Percentiles rank a stretch among this genome's conserved stretches.
Conservation (phyloP, 2,797 vertebrate genomes). For the Acrossocheilus wenchowensis region DNA sequence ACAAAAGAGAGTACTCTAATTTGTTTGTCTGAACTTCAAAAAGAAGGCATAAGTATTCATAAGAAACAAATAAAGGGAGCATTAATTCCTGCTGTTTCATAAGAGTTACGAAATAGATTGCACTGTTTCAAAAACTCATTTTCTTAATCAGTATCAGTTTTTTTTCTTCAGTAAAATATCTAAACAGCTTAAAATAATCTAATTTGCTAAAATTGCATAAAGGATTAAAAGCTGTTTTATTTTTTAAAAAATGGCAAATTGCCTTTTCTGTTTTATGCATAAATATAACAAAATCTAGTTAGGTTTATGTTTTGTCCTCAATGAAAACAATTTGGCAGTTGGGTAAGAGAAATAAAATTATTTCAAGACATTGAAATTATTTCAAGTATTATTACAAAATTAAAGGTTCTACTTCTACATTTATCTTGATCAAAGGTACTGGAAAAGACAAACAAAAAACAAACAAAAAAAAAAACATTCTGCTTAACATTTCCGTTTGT, state of each 20-base stretch:
- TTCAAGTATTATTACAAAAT: background rate
- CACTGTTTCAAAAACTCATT: background rate
- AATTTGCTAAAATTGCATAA: background rate
- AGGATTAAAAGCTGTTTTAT: background rate
- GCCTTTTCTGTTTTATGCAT: background rate
- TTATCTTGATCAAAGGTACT: background rate
- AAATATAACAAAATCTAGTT: background rate
- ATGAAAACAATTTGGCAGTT: background rate
- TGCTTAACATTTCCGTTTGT: background rate
- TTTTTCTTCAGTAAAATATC: background rate
- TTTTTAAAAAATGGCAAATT: background rate
- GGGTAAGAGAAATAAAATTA: background rate
- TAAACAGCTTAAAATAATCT: background rate
- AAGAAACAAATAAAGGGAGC: slow-evolving; percentile 2
- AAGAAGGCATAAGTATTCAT: slow-evolving; percentile 6
- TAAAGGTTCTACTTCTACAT: background rate
- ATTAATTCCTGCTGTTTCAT: slow-evolving; percentile 5
- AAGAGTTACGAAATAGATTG: background rate
- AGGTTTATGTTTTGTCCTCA: background rate
- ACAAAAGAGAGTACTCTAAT: slow-evolving; percentile 30
- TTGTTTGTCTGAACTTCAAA: slow-evolving; percentile 28
- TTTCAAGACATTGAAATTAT: background rate
- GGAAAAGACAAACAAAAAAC: background rate
- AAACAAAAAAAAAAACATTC: background rate
- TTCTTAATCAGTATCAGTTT: background rate